These are phyloP conservation scores for Megaptera novaeangliae DNA, from an alignment of 2,113 vertebrate species.

Conservation along the genomic window DNA sequence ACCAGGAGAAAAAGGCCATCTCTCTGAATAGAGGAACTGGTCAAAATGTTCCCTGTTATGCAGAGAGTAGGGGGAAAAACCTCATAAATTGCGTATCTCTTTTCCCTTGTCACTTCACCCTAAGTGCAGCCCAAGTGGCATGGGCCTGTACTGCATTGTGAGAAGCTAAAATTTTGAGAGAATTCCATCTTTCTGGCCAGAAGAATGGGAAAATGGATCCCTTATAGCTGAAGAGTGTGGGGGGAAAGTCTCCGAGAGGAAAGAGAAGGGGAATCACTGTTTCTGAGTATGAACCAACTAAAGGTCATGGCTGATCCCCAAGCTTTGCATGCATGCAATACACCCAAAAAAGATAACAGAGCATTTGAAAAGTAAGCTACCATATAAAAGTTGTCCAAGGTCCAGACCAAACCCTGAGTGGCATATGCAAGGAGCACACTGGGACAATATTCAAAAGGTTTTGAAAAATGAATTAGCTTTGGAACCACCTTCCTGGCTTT, in stretches of 20 bases:
- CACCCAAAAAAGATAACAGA: neutral
- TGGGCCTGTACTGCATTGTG: neutral
- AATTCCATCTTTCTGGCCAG: neutral
- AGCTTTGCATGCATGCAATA: neutral
- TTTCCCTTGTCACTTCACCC: neutral
- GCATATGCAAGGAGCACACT: neutral
- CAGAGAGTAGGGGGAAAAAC: neutral
- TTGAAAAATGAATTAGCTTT: neutral
- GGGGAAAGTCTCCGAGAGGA: neutral
- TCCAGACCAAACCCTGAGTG: neutral
- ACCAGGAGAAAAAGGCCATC: neutral
- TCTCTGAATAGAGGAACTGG: neutral
- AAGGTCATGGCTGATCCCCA: neutral
- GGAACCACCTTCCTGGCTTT: neutral
- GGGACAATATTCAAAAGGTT: neutral
- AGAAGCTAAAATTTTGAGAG: neutral
- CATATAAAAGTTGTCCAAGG: neutral
- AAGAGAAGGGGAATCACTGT: neutral
- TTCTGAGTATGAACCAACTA: neutral
- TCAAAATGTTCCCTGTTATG: neutral
- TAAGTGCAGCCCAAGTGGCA: neutral
- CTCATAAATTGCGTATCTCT: neutral
- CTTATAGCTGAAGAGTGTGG: neutral
- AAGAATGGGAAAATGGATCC: neutral
- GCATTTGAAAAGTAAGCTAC: neutral